phyloP scores from a whole-genome alignment of 2,888 invertebrate genomes.

The Portevinia maculata region DNA sequence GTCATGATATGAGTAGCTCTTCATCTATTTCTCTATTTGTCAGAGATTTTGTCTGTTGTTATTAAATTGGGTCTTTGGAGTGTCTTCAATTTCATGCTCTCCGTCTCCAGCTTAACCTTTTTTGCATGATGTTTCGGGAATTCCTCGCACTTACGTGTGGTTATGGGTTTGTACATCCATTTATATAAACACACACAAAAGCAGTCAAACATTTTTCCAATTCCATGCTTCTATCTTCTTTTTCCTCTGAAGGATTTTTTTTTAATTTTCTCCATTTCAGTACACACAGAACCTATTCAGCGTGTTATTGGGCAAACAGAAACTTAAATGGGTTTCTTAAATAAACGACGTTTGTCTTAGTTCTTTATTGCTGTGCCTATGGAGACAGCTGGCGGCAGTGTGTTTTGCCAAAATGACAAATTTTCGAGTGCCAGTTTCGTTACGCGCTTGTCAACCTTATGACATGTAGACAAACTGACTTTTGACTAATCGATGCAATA shows the following conservation, averaged over 20 bases:
- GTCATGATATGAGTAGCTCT: neutral
- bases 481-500: constrained; percentile 52
- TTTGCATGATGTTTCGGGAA: neutral
- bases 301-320: constrained; percentile 6
- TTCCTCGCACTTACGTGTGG: neutral
- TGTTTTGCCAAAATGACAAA: constrained; percentile 49
- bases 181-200: constrained; percentile 17
- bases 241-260: neutral
- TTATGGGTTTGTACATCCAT: constrained; percentile 23
- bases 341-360: constrained; percentile 16
- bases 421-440: constrained; percentile 36
- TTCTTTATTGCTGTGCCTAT: constrained; percentile 13
- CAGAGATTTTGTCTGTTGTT: constrained; percentile 30
- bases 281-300: neutral
- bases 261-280: neutral
- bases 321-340: constrained; percentile 7
- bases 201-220: neutral
- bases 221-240: neutral
- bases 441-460: constrained; percentile 47
- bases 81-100: constrained; percentile 41
- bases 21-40: neutral
- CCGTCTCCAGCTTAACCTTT: neutral
- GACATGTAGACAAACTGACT: constrained; percentile 42
- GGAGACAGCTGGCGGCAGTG: constrained; percentile 12
- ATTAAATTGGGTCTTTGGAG: constrained; percentile 39